Base-by-base conservation (phyloP, 2,797 vertebrate species). In the Harpagifer antarcticus region DNA sequence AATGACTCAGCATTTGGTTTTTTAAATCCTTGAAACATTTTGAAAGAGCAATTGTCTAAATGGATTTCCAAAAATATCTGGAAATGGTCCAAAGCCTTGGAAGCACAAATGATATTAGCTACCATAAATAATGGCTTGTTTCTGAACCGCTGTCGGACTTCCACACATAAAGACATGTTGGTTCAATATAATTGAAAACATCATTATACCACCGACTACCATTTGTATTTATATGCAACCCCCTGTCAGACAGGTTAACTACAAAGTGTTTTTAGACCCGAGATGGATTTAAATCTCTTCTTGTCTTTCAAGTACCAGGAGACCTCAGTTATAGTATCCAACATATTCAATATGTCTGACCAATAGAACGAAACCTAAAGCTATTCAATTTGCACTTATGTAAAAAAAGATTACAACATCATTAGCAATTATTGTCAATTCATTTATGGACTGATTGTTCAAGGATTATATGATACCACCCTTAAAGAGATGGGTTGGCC, bases 211-310 rank as follows among this genome's bases (percentile, higher is more conserved):
- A 68, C n/a, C 2, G 23, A 48, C 5, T 78, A 52, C 74, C 61
- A 71, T 71, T 74, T 78, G 62, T 80, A 11, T 64, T 68, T 33
- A 68, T 63, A 82, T 74, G 72, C 52, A 68, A 47, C 52, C 68
- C 20, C 53, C 15, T 53, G 72, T 27, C 47, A 61, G 16, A 42
- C 42, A 66, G 15, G 14, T 27, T 62, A 72, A 54, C 59, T 67
- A 70, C 20, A 75, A 66, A 9, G 31, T 43, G 57, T 47, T 65
- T 69, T 60, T 64, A 1, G 0, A 27, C 60, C 19, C 20, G 45
- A 7, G 16, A 31, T 13, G 9, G 17, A 52, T 20, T 65, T 13
- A 48, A 17, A 68, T 40, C 20, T 55, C n/a, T 61, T 44, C 20
- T 55, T 23, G 17, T 53, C 23, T 60, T 47, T 47, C 13, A 56